A percentile compares a stretch with the other conserved stretches of the same genome.
Evolutionary conservation across 2,888 invertebrate species (phyloP).

Genomic region (Mesorhabditis belari): DNA sequence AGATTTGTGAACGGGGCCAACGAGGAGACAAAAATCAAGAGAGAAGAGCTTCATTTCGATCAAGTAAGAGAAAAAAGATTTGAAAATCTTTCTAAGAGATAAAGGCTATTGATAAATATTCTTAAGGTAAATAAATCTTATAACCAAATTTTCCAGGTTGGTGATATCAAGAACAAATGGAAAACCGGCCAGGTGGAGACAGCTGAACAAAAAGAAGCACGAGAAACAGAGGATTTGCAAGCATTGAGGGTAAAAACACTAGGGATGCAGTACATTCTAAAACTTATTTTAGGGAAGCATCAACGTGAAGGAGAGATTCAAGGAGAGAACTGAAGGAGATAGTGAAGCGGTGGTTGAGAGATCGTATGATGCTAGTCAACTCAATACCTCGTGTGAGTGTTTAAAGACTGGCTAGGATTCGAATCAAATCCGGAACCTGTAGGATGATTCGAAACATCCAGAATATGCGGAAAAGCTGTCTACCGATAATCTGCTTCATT

Average conservation of each 20-base stretch:
- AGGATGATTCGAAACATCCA: too few species aligned
- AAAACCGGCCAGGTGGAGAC: constrained; percentile 52
- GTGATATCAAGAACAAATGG: constrained; percentile 52
- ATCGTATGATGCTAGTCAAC: constrained; percentile 40
- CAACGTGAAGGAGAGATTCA: constrained; percentile 49
- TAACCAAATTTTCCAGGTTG: constrained; percentile 26
- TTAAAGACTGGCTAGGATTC: background rate
- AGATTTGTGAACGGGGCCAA: constrained; percentile 39
- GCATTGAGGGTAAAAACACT: constrained; percentile 36
- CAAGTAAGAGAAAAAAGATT: constrained; percentile 14
- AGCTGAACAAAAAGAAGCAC: constrained; percentile 41
- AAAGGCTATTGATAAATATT: background rate
- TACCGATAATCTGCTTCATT: constrained; percentile 13
- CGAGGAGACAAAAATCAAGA: constrained; percentile 24
- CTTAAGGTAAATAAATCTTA: background rate
- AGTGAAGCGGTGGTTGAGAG: constrained; percentile 27
- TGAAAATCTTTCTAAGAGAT: background rate
- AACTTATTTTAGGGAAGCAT: constrained; percentile 27
- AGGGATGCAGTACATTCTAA: background rate
- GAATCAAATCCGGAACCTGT: background rate
- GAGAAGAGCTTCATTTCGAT: constrained; percentile 35
- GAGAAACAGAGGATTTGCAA: constrained; percentile 45
- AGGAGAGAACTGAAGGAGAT: constrained; percentile 31
- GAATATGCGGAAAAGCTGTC: too few species aligned
- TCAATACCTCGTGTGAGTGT: constrained; percentile 44